phyloP scores from a whole-genome alignment of 2,888 invertebrate genomes.

The Tetranychus piercei region DNA sequence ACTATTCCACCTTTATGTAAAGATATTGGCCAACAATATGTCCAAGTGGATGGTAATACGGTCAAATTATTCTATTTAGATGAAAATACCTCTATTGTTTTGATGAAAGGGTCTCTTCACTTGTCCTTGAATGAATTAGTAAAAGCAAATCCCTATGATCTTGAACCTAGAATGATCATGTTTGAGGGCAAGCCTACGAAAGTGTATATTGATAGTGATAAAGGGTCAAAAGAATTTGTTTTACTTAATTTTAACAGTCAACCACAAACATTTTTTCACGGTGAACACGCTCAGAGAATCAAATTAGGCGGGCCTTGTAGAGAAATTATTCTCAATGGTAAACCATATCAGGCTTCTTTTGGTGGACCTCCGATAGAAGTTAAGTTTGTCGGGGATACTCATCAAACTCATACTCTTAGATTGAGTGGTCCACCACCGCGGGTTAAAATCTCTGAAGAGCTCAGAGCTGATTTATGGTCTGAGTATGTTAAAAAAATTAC shows the following conservation, averaged over 20 bases:
- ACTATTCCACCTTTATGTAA: not conserved
- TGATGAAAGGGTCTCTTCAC: conserved; percentile 17
- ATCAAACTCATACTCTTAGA: conserved; percentile 43
- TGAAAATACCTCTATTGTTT: conserved; percentile 16
- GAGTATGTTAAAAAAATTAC: conserved; percentile 15
- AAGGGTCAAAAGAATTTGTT: conserved; percentile 14
- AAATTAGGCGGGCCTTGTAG: conserved; percentile 27
- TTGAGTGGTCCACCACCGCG: conserved; percentile 80
- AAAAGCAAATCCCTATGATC: conserved; percentile 11
- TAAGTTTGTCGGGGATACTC: conserved; percentile 20
- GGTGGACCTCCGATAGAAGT: conserved; percentile 66
- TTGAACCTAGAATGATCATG: conserved; percentile 24
- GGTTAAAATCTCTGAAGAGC: conserved; percentile 63
- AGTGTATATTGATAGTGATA: conserved; percentile 24
- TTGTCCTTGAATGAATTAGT: conserved; percentile 17
- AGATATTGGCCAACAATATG: conserved; percentile 14
- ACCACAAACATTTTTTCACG: conserved; percentile 16
- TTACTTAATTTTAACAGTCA: conserved; percentile 18
- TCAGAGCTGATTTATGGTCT: conserved; percentile 48
- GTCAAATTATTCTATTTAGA: conserved; percentile 20
- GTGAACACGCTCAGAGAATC: conserved; percentile 20
- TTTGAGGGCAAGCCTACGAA: conserved; percentile 24
- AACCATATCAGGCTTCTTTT: conserved; percentile 78
- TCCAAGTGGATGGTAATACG: conserved; percentile 18
- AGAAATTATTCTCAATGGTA: conserved; percentile 40